Conservation (phyloP, 2,797 vertebrate genomes). For the Danio choprae region DNA sequence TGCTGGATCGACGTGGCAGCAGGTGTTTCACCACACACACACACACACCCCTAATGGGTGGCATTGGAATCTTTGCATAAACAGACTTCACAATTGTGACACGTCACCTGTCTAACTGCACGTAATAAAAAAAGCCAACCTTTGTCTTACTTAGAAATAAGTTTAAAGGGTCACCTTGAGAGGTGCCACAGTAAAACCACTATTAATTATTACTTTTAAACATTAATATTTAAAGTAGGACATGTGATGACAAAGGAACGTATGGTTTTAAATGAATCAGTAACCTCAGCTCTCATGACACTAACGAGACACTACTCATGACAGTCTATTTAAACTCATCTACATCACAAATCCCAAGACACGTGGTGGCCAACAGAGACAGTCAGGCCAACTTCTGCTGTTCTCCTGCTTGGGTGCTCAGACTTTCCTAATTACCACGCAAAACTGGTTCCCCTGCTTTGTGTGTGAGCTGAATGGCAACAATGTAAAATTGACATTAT, state of each 20-base stretch:
- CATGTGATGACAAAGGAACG: neutral
- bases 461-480: neutral
- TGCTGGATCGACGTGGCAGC: constrained; percentile 69
- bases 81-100: constrained; percentile 1
- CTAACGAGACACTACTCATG: too few species aligned
- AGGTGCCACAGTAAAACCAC: neutral
- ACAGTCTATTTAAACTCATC: constrained; percentile 30
- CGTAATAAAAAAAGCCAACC: neutral
- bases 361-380: constrained; percentile 24
- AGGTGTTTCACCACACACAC: constrained; percentile 52
- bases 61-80: constrained; percentile 32
- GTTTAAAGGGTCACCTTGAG: neutral
- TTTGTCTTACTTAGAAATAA: neutral
- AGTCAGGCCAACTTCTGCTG: constrained; percentile 18
- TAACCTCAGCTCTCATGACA: constrained; percentile 12
- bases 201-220: neutral
- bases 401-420: constrained; percentile 4
- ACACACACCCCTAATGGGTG: constrained; percentile 60
- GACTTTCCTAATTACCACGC: neutral
- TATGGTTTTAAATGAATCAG: constrained; percentile 32
- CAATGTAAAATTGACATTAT: neutral
- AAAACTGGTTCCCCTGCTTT: constrained; percentile 27
- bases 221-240: neutral
- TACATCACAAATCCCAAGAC: constrained; percentile 32
- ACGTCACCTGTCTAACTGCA: constrained; percentile 1